Conservation (phyloP, 2,113 vertebrate genomes). For the Myxocyprinus asiaticus region DNA sequence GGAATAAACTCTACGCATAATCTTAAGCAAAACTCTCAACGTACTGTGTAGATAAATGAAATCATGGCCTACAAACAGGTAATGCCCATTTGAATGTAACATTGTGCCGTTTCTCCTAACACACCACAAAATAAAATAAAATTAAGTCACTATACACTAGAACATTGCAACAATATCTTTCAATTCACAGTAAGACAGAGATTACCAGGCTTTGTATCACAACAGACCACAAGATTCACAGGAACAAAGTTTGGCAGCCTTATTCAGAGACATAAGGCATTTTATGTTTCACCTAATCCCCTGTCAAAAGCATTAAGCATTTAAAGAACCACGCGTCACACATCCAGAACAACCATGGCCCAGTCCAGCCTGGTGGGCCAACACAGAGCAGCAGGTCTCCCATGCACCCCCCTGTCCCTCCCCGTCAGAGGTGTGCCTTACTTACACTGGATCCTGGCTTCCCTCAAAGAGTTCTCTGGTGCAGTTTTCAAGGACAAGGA, state of each 20-base stretch:
- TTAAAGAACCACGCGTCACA: conserved; percentile 67
- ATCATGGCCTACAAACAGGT: conserved; percentile 30
- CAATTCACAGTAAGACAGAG: background rate
- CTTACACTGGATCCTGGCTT: conserved; percentile 90
- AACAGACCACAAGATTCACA: background rate
- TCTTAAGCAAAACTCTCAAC: background rate
- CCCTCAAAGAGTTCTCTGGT: conserved; percentile 95
- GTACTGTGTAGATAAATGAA: background rate
- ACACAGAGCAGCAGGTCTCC: conserved; percentile 74
- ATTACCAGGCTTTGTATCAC: background rate
- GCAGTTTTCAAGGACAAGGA: conserved; percentile 86
- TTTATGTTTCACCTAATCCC: conserved; percentile 74
- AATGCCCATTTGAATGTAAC: background rate
- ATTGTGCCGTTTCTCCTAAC: background rate
- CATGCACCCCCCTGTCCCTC: conserved; percentile 62
- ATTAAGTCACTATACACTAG: background rate
- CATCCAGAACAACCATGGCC: conserved; percentile 69
- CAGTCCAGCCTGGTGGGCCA: conserved; percentile 73
- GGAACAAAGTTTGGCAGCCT: conserved; percentile 69
- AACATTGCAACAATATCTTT: background rate
- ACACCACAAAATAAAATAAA: background rate
- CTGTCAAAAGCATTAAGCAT: conserved; percentile 74
- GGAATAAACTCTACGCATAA: background rate
- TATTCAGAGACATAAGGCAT: conserved; percentile 68
- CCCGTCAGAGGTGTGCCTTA: conserved; percentile 84